Percentiles rank a stretch among this genome's conserved stretches.
These are phyloP conservation scores for Psilopsiagon aurifrons DNA, from an alignment of 2,113 vertebrate genomes.

Conservation along the genomic window DNA sequence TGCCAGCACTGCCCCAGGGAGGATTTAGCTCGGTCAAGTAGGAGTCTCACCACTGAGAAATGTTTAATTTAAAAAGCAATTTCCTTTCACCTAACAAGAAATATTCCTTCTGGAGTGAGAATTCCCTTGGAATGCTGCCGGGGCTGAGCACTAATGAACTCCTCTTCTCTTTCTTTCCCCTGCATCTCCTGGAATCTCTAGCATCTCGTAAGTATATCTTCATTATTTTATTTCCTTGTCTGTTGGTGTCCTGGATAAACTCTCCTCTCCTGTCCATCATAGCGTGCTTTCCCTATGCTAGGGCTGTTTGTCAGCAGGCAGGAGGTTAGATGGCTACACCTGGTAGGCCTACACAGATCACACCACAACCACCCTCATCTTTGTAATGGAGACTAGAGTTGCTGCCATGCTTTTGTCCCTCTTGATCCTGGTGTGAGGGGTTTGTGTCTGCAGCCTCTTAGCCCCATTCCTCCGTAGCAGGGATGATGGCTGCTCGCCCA, in stretches of 20 bases:
- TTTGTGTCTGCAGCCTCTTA: background rate
- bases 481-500: background rate
- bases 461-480: background rate
- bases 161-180: constrained; percentile 42
- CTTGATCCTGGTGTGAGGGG: background rate
- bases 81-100: constrained; percentile 10
- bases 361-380: background rate
- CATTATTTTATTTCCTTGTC: background rate
- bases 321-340: background rate
- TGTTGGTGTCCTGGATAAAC: constrained; percentile 6
- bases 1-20: background rate
- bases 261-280: background rate
- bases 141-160: constrained; percentile 37
- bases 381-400: rapidly evolving
- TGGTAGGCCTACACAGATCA: background rate
- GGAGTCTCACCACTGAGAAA: background rate
- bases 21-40: background rate
- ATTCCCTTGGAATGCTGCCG: background rate
- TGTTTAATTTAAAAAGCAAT: constrained; percentile 37
- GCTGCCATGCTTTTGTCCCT: background rate
- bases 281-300: background rate
- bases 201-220: constrained; percentile 38
- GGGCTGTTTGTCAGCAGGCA: background rate
- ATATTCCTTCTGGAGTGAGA: background rate
- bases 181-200: background rate